phyloP scores from a whole-genome alignment of 2,888 invertebrate species.

The Agrotis exclamationis region DNA sequence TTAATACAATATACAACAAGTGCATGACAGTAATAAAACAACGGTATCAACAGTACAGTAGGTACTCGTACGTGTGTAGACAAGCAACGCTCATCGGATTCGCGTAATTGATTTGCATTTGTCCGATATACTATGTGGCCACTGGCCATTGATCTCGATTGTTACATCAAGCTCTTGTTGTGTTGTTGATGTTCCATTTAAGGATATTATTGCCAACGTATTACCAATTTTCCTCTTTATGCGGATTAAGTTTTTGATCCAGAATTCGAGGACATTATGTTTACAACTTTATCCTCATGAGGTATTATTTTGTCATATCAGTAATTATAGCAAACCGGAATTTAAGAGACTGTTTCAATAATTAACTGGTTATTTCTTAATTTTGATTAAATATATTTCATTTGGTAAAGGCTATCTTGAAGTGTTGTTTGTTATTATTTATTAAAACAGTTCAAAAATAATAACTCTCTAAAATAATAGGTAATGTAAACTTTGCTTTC shows the following conservation, averaged over 20 bases:
- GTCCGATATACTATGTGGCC: constrained; percentile 68
- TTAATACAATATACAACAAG: constrained; percentile 56
- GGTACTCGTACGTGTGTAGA: constrained; percentile 67
- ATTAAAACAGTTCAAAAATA: not conserved
- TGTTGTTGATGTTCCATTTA: constrained; percentile 33
- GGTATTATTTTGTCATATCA: constrained; percentile 1
- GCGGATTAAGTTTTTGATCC: not conserved
- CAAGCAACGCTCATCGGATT: constrained; percentile 64
- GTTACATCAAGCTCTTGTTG: constrained; percentile 32
- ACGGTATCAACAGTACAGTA: constrained; percentile 66
- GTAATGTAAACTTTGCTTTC: too few relatives aligned
- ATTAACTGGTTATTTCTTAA: constrained; percentile 5
- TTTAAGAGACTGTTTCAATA: not conserved
- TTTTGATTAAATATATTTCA: not conserved
- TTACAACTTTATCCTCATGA: constrained; percentile 2
- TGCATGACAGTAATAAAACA: constrained; percentile 63
- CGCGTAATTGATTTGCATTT: constrained; percentile 76
- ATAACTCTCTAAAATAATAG: too few relatives aligned
- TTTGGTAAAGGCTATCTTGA: constrained; percentile 2
- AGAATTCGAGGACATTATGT: not conserved
- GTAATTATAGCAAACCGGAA: not conserved
- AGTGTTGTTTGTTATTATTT: not conserved
- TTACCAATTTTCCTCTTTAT: constrained; percentile 15
- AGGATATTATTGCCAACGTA: constrained; percentile 16
- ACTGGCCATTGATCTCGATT: constrained; percentile 70